phyloP scores from a whole-genome alignment of 2,888 invertebrate species.

The Muschampia plurimacula region DNA sequence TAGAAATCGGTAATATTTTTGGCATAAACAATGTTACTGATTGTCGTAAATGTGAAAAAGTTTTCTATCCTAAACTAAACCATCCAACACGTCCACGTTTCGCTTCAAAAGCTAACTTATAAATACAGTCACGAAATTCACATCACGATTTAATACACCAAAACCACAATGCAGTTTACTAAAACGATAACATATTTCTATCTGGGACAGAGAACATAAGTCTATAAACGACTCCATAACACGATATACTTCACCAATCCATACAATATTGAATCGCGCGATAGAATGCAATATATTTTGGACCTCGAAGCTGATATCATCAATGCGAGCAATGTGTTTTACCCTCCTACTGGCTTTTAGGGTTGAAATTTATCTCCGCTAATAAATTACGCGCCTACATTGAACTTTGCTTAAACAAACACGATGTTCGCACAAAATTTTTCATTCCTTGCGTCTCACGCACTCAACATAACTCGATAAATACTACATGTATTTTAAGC shows the following conservation, averaged over 20 bases:
- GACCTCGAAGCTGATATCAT: slow-evolving; percentile 54
- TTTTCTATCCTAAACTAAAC: neutral
- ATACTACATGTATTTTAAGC: neutral
- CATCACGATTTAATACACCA: neutral
- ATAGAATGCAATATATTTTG: slow-evolving; percentile 37
- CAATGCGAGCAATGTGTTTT: slow-evolving; percentile 64
- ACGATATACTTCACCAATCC: slow-evolving; percentile 20
- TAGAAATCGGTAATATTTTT: too few relatives aligned
- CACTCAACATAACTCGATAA: slow-evolving; percentile 20
- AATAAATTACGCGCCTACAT: slow-evolving; percentile 70
- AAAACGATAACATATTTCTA: slow-evolving; percentile 3
- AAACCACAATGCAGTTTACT: neutral
- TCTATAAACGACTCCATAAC: neutral
- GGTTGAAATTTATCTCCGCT: slow-evolving; percentile 74
- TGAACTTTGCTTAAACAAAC: slow-evolving; percentile 73
- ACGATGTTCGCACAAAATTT: slow-evolving; percentile 75
- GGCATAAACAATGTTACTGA: too few relatives aligned
- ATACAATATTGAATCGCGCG: slow-evolving; percentile 32
- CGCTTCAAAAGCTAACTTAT: neutral
- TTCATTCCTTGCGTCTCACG: slow-evolving; percentile 62
- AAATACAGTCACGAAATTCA: neutral
- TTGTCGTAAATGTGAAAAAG: too few relatives aligned
- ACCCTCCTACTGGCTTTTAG: slow-evolving; percentile 57
- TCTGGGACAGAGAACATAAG: neutral
- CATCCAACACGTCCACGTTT: neutral